These are phyloP conservation scores for Heterodera filipjevi DNA, from an alignment of 2,888 invertebrate species.

Conservation along the genomic window DNA sequence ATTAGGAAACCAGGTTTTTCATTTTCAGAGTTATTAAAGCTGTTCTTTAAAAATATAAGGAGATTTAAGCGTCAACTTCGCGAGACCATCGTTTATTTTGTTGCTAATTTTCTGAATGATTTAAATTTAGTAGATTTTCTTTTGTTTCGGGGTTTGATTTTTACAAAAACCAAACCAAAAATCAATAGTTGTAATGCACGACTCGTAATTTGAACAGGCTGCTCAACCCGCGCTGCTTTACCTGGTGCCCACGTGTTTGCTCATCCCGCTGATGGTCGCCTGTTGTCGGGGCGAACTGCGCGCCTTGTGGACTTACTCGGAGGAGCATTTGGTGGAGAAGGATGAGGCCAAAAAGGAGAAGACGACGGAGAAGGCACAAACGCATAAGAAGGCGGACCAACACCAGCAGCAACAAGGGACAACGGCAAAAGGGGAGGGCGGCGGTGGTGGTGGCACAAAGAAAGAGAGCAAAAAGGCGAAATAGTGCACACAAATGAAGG, in stretches of 20 bases:
- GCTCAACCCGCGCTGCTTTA: conserved; percentile 92
- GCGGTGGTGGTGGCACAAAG: conserved; percentile 10
- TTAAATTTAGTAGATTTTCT: too few species aligned
- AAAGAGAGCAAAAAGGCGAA: conserved; percentile 27
- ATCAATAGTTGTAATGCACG: too few species aligned
- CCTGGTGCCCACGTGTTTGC: conserved; percentile 92
- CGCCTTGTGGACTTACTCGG: conserved; percentile 62
- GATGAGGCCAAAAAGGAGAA: conserved; percentile 48
- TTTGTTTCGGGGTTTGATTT: too few species aligned
- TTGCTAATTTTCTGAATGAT: too few species aligned
- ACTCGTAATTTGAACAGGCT: conserved; percentile 46
- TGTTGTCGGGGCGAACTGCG: conserved; percentile 82
- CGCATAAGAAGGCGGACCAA: neutral
- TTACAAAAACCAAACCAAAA: too few species aligned
- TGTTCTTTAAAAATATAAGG: too few species aligned
- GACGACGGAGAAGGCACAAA: conserved; percentile 26
- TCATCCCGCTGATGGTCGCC: conserved; percentile 85
- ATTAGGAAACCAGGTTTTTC: too few species aligned
- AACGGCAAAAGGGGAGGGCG: neutral
- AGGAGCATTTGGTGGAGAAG: conserved; percentile 61
- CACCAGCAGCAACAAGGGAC: neutral
- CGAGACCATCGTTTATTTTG: too few species aligned
- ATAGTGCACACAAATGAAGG: neutral
- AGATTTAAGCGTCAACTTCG: too few species aligned
- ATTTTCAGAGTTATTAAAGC: too few species aligned